Percentiles rank a stretch among this genome's conserved stretches.
phyloP scores from a whole-genome alignment of 1,140 invertebrate species.

The Popillia japonica region DNA sequence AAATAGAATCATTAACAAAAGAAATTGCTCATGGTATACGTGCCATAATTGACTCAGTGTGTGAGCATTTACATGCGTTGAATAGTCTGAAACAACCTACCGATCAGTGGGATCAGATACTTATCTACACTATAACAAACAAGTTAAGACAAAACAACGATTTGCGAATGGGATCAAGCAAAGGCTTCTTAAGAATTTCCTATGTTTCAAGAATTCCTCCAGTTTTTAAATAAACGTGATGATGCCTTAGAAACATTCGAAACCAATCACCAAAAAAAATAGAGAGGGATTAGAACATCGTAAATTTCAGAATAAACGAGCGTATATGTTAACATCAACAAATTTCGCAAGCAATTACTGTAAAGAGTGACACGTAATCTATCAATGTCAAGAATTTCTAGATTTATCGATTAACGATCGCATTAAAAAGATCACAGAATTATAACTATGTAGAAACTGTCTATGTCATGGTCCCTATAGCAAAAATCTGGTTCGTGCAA shows the following conservation, averaged over 20 bases:
- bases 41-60: background rate
- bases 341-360: background rate
- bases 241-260: background rate
- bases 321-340: background rate
- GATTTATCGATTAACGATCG: background rate
- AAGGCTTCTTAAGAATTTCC: background rate
- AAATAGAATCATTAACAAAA: too few relatives aligned
- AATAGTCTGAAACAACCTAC: background rate
- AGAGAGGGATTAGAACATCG: background rate
- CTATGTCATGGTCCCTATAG: too few relatives aligned
- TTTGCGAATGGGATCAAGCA: background rate
- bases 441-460: background rate
- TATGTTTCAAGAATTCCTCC: background rate
- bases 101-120: background rate
- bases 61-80: background rate
- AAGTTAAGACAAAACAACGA: background rate
- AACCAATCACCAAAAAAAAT: background rate
- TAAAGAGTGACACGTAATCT: background rate
- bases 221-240: background rate
- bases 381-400: background rate
- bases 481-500: background rate
- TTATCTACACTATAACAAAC: background rate
- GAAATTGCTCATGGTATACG: background rate
- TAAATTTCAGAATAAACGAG: background rate
- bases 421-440: background rate